These are phyloP conservation scores for Psophia crepitans DNA, from an alignment of 2,113 vertebrate species.

Conservation along the genomic window DNA sequence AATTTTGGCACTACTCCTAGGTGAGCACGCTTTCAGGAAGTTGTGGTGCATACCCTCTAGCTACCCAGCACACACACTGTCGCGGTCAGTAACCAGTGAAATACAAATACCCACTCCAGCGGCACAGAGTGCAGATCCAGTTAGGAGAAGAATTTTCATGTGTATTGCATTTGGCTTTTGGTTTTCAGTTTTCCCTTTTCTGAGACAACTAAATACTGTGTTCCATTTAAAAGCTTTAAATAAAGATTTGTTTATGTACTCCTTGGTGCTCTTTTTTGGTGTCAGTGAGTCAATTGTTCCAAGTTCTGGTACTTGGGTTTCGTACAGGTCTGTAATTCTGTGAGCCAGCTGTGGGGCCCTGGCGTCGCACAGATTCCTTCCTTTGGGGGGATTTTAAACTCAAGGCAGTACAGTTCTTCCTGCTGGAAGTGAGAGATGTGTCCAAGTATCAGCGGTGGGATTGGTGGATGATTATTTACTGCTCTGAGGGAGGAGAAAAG, in stretches of 20 bases:
- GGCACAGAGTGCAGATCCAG: neutral
- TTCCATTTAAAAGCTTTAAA: conserved; percentile 42
- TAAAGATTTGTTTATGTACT: conserved; percentile 18
- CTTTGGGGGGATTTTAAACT: neutral
- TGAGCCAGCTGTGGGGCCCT: too few species aligned
- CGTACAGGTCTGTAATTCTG: neutral
- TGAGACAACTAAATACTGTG: neutral
- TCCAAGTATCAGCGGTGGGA: too few species aligned
- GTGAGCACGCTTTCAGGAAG: neutral
- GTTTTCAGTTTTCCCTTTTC: neutral
- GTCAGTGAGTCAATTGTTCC: neutral
- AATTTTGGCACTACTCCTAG: neutral
- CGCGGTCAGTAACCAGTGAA: neutral
- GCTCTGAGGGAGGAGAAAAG: neutral
- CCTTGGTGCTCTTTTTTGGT: neutral
- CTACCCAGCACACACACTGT: fast-evolving
- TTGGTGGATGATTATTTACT: neutral
- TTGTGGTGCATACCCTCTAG: too few species aligned
- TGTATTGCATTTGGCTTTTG: neutral
- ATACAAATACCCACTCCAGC: neutral
- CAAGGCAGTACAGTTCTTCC: fast-evolving
- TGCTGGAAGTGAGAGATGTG: neutral
- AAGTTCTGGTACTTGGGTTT: neutral
- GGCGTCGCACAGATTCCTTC: neutral
- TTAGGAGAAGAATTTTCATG: neutral